phyloP scores from a whole-genome alignment of 2,888 invertebrate species.

The Meteorus colon region DNA sequence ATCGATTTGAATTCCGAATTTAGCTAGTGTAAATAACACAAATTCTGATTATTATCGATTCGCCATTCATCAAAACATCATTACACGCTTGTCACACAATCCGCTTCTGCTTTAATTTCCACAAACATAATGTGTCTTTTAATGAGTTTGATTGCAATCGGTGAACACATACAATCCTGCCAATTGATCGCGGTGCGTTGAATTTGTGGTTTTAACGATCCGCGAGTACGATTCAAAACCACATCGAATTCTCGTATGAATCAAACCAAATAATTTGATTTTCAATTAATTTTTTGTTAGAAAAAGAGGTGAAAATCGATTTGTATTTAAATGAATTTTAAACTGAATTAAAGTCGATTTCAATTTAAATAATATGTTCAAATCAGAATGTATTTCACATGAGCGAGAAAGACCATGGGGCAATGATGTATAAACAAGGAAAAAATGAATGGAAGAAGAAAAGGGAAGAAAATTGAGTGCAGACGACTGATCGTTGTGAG shows the following conservation, averaged over 20 bases:
- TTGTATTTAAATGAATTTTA: no score
- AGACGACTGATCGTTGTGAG: slow-evolving; percentile 42
- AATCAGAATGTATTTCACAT: slow-evolving; percentile 48
- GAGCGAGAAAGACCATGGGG: slow-evolving; percentile 51
- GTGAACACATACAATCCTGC: slow-evolving; percentile 62
- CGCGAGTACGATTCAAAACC: background rate
- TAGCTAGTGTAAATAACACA: background rate
- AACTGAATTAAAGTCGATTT: background rate
- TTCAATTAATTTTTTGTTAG: background rate
- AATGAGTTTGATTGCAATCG: slow-evolving; percentile 68
- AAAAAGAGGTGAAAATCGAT: no score
- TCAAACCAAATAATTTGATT: slow-evolving; percentile 5
- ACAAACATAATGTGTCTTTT: slow-evolving; percentile 63
- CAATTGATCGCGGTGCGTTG: slow-evolving; percentile 58
- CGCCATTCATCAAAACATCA: slow-evolving; percentile 61
- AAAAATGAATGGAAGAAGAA: slow-evolving; percentile 43
- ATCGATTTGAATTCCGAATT: background rate
- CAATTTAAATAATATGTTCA: slow-evolving; percentile 19
- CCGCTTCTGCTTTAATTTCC: slow-evolving; percentile 49
- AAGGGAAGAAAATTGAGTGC: slow-evolving; percentile 18
- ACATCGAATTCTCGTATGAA: background rate
- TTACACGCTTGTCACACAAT: slow-evolving; percentile 56
- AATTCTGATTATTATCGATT: slow-evolving; percentile 62
- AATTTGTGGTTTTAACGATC: slow-evolving; percentile 31
- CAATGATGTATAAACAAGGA: slow-evolving; percentile 55